A percentile compares a stretch with the other conserved stretches of the same genome.
Evolutionary conservation across 2,797 vertebrate genomes (phyloP).

Genomic region (Pelochelys cantorii): DNA sequence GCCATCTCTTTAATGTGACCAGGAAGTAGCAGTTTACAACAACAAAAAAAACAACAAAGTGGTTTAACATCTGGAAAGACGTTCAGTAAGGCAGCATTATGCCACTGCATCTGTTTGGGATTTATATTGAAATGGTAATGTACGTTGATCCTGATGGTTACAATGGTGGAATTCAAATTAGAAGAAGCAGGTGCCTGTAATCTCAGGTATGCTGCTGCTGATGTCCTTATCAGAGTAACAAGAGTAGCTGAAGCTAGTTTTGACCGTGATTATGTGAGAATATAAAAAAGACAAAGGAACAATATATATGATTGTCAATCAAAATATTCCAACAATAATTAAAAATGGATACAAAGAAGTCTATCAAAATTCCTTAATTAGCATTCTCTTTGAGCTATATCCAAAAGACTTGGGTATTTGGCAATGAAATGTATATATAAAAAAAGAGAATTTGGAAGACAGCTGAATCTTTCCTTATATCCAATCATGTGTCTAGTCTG

Average conservation of each 20-base stretch:
- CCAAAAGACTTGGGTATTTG: not conserved
- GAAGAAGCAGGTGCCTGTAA: constrained; percentile 30
- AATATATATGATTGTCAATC: not conserved
- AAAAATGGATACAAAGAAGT: constrained; percentile 15
- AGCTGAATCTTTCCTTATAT: constrained; percentile 24
- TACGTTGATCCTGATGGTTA: constrained; percentile 28
- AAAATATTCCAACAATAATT: constrained; percentile 8
- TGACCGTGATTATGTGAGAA: constrained; percentile 1
- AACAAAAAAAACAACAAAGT: not conserved
- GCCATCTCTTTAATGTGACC: not conserved
- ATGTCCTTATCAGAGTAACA: constrained; percentile 45
- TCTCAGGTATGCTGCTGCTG: constrained; percentile 39
- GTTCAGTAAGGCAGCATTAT: constrained; percentile 3
- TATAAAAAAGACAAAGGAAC: constrained; percentile 9
- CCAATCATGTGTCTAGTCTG: constrained; percentile 24
- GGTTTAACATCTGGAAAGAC: constrained; percentile 36
- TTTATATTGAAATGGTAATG: constrained; percentile 38
- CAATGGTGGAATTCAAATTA: constrained; percentile 52
- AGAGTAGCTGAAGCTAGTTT: not conserved
- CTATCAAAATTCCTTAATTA: not conserved
- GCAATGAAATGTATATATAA: constrained; percentile 26
- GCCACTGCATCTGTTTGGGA: constrained; percentile 29
- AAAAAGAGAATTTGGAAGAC: constrained; percentile 16
- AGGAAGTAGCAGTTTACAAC: constrained; percentile 20
- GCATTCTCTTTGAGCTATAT: not conserved